These are phyloP conservation scores for Felis catus DNA, from an alignment of 2,113 vertebrate species.

Conservation along the genomic window F.catus_Fca126_mat1.0 CM031414.1:56409501-56410000, in stretches of 20 bases:
- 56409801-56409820: background rate
- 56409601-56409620: background rate
- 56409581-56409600: background rate
- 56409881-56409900: background rate
- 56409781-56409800: background rate
- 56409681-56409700: background rate
- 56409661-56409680: background rate
- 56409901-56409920: background rate
- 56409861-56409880: background rate
- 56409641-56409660: background rate
- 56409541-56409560: background rate
- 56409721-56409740: background rate
- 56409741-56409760: accelerated
- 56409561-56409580: background rate
- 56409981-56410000: background rate
- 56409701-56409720: background rate
- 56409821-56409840: background rate
- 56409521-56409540: background rate
- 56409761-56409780: background rate
- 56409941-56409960: background rate
- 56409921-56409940: background rate
- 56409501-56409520: background rate
- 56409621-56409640: background rate
- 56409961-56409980: background rate
- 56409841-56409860: background rate